Percentiles rank a stretch among this genome's conserved stretches.
Evolutionary conservation across 1,140 invertebrate species (phyloP).

Genomic region (Hydropsyche tenuis): DNA sequence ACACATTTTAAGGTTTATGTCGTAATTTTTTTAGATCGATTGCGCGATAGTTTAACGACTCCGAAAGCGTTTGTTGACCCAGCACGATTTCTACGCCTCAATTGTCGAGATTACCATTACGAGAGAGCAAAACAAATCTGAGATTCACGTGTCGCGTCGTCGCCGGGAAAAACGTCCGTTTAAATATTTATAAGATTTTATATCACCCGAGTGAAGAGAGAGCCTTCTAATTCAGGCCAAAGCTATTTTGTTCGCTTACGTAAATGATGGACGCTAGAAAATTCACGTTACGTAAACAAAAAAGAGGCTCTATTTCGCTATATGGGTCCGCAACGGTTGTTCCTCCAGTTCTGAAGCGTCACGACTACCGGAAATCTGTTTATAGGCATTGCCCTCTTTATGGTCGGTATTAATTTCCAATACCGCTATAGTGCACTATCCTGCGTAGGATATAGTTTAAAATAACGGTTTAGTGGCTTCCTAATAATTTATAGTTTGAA

Average conservation of each 20-base stretch:
- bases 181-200: slow-evolving; percentile 3
- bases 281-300: neutral
- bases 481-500: too few relatives aligned
- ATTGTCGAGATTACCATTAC: slow-evolving; percentile 20
- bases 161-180: neutral
- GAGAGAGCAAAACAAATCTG: neutral
- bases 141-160: slow-evolving; percentile 3
- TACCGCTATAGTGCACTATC: slow-evolving; percentile 11
- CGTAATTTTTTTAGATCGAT: too few relatives aligned
- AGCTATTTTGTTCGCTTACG: slow-evolving; percentile 10
- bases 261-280: neutral
- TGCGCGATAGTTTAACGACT: slow-evolving; percentile 3
- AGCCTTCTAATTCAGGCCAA: neutral
- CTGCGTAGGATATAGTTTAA: too few relatives aligned
- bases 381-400: slow-evolving; percentile 34
- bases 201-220: neutral
- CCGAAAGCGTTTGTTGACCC: slow-evolving; percentile 25
- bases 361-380: slow-evolving; percentile 37
- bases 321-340: slow-evolving; percentile 21
- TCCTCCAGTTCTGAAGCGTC: slow-evolving; percentile 4
- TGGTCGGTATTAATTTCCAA: slow-evolving; percentile 25
- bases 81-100: slow-evolving; percentile 17
- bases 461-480: too few relatives aligned
- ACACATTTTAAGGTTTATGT: too few relatives aligned
- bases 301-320: neutral